phyloP scores from a whole-genome alignment of 1,140 invertebrate genomes.

The Anoplophora glabripennis region DNA sequence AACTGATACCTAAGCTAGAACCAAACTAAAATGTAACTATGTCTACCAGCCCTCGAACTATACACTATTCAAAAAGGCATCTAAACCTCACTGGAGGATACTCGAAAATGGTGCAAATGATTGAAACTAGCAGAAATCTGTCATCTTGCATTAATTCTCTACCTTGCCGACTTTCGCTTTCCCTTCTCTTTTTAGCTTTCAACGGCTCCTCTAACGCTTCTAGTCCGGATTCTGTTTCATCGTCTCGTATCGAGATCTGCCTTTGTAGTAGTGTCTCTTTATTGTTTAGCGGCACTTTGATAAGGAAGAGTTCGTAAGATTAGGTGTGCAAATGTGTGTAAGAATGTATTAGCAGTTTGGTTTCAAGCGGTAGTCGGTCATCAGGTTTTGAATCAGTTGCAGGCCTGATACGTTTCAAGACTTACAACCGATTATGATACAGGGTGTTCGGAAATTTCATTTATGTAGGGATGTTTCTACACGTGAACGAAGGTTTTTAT shows the following conservation, averaged over 20 bases:
- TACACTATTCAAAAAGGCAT: too few species aligned
- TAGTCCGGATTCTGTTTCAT: constrained; percentile 58
- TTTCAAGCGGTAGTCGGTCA: too few species aligned
- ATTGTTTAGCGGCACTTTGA: constrained; percentile 67
- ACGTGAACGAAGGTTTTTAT: too few species aligned
- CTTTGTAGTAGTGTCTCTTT: constrained; percentile 63
- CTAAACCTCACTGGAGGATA: too few species aligned
- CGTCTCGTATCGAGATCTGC: constrained; percentile 63
- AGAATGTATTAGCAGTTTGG: constrained; percentile 6
- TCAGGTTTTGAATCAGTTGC: neutral
- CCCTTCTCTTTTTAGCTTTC: constrained; percentile 63
- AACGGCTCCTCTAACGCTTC: constrained; percentile 66
- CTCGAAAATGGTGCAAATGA: constrained; percentile 3
- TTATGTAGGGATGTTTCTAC: too few species aligned
- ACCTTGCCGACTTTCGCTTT: constrained; percentile 63
- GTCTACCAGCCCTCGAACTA: too few species aligned
- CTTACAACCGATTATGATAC: too few species aligned
- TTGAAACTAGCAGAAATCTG: constrained; percentile 21
- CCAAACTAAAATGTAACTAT: too few species aligned
- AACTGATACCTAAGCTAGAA: too few species aligned
- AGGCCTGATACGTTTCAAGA: too few species aligned
- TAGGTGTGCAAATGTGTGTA: too few species aligned
- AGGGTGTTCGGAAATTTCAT: too few species aligned
- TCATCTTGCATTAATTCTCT: constrained; percentile 18
- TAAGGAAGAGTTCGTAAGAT: constrained; percentile 17